Percentiles rank a stretch among this genome's conserved stretches.
Conservation (phyloP, 2,888 invertebrate species). For the Oxystoma pomonae region DNA sequence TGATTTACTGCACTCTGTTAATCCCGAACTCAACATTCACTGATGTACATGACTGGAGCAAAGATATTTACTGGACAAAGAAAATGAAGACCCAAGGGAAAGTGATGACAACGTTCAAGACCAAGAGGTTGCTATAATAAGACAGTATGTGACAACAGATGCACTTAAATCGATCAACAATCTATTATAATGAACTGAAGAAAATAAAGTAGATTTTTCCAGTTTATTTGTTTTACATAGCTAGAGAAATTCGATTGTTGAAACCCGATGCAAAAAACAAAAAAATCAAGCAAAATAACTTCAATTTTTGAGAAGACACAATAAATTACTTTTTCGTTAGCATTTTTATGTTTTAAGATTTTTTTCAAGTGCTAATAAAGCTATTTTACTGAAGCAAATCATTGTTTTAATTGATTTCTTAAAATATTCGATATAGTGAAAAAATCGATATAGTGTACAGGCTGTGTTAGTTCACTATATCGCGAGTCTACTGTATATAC, state of each 20-base stretch:
- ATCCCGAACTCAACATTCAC: neutral
- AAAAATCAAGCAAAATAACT: neutral
- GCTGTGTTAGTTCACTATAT: too few relatives aligned
- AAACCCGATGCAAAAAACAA: neutral
- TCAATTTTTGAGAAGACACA: neutral
- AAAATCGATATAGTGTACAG: neutral
- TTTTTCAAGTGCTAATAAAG: neutral
- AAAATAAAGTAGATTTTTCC: neutral
- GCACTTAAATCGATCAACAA: neutral
- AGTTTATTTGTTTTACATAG: neutral
- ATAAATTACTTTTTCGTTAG: neutral
- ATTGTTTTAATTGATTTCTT: neutral
- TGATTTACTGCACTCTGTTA: neutral
- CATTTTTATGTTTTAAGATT: neutral
- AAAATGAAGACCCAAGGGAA: neutral
- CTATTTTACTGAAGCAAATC: neutral
- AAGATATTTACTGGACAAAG: neutral
- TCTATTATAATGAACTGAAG: neutral
- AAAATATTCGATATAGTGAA: neutral
- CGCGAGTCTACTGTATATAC: too few relatives aligned
- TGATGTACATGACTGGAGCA: neutral
- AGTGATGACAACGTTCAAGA: neutral
- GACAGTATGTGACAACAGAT: neutral
- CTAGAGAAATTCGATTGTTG: neutral
- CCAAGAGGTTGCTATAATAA: neutral